phyloP scores from a whole-genome alignment of 1,140 invertebrate species.

The Apocrypta bakeri region DNA sequence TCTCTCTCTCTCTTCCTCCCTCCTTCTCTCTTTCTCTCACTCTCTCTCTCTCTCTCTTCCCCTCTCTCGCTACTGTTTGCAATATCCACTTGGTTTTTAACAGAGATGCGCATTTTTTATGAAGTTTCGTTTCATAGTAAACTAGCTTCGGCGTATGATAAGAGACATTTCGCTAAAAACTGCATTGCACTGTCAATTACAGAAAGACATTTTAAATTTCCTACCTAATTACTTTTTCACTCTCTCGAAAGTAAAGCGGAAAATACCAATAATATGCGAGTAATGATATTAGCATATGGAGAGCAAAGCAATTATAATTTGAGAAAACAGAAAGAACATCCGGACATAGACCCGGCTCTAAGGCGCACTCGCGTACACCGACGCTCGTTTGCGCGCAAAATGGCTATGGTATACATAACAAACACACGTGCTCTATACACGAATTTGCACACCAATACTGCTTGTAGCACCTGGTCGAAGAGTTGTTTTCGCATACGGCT shows the following conservation, averaged over 20 bases:
- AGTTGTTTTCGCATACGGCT: not conserved
- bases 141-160: too few species aligned
- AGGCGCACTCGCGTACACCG: not conserved
- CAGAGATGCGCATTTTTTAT: not conserved
- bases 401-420: not conserved
- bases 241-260: not conserved
- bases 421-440: not conserved
- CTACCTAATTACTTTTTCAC: not conserved
- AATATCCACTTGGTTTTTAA: not conserved
- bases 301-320: constrained; percentile 38
- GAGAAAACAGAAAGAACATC: not conserved
- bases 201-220: too few species aligned
- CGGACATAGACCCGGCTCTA: not conserved
- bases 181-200: too few species aligned
- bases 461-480: not conserved
- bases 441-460: not conserved
- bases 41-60: not conserved
- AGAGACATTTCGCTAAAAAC: too few species aligned
- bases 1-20: not conserved
- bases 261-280: not conserved
- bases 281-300: not conserved
- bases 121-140: too few species aligned
- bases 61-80: not conserved
- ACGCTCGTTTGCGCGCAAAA: not conserved
- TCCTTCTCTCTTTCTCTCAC: not conserved